These are phyloP conservation scores for Pyrgilauda ruficollis DNA, from an alignment of 2,113 vertebrate species.

Conservation along the genomic window DNA sequence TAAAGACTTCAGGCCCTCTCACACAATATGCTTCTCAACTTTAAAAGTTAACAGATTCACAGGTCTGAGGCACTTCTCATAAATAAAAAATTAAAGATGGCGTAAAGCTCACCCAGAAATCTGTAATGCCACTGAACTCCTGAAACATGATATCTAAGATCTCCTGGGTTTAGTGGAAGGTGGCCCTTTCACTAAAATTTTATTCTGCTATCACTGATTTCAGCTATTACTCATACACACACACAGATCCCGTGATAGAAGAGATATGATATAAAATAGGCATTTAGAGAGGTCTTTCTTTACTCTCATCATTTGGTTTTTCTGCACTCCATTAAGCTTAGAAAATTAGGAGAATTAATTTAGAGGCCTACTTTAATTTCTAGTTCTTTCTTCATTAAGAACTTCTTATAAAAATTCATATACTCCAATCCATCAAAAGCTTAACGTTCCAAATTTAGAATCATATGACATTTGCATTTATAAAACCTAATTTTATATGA, in stretches of 20 bases:
- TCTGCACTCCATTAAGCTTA: constrained; percentile 34
- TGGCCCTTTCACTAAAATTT: not conserved
- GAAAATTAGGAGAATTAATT: constrained; percentile 50
- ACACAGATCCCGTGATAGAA: not conserved
- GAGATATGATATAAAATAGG: not conserved
- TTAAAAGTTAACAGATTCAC: not conserved
- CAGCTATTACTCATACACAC: not conserved
- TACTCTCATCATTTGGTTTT: not conserved
- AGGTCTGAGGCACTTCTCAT: not conserved
- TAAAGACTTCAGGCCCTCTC: not conserved
- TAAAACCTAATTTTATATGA: constrained; percentile 45
- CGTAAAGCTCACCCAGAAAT: not conserved
- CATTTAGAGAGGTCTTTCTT: not conserved
- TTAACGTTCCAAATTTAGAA: constrained; percentile 36
- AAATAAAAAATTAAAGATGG: not conserved
- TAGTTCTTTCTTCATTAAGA: constrained; percentile 50
- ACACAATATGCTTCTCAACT: not conserved
- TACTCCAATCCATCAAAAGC: constrained; percentile 46
- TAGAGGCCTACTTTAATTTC: constrained; percentile 32
- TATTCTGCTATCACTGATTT: not conserved
- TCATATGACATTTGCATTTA: constrained; percentile 50
- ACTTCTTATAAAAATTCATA: constrained; percentile 56
- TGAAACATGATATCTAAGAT: not conserved
- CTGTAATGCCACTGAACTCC: not conserved
- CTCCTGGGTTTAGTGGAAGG: not conserved